phyloP scores from a whole-genome alignment of 2,797 vertebrate genomes.

The Sebastes diploproa region DNA sequence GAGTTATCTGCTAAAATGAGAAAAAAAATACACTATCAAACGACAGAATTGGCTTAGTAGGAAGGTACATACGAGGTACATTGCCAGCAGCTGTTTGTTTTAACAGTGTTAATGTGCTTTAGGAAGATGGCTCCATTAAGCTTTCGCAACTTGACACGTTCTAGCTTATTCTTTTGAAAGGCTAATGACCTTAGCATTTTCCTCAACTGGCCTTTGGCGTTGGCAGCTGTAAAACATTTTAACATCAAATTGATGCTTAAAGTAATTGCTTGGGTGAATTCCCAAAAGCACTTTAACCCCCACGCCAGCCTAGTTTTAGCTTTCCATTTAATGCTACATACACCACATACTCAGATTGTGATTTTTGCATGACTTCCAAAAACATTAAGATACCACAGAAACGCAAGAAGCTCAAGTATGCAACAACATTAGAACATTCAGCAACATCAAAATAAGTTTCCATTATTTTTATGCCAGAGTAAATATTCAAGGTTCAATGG shows the following conservation, averaged over 20 bases:
- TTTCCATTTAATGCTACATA: constrained; percentile 61
- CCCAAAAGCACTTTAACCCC: constrained; percentile 65
- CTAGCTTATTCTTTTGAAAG: constrained; percentile 49
- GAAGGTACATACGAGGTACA: constrained; percentile 12
- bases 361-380: constrained; percentile 52
- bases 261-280: constrained; percentile 74
- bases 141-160: constrained; percentile 57
- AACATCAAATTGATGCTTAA: constrained; percentile 68
- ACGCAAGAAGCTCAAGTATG: constrained; percentile 10
- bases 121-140: constrained; percentile 61
- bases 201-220: constrained; percentile 61
- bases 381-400: constrained; percentile 24
- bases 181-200: constrained; percentile 70
- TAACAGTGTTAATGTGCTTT: constrained; percentile 56
- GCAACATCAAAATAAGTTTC: constrained; percentile 7
- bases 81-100: constrained; percentile 63
- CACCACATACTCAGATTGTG: constrained; percentile 27
- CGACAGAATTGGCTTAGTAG: constrained; percentile 25
- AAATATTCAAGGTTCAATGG: constrained; percentile 1
- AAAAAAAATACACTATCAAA: constrained; percentile 26
- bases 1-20: constrained; percentile 24
- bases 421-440: constrained; percentile 10
- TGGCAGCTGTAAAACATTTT: constrained; percentile 69
- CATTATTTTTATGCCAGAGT: background rate
- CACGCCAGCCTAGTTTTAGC: constrained; percentile 39